Base-by-base conservation (phyloP, 2,797 vertebrate genomes). In the Chromobotia macracanthus region DNA sequence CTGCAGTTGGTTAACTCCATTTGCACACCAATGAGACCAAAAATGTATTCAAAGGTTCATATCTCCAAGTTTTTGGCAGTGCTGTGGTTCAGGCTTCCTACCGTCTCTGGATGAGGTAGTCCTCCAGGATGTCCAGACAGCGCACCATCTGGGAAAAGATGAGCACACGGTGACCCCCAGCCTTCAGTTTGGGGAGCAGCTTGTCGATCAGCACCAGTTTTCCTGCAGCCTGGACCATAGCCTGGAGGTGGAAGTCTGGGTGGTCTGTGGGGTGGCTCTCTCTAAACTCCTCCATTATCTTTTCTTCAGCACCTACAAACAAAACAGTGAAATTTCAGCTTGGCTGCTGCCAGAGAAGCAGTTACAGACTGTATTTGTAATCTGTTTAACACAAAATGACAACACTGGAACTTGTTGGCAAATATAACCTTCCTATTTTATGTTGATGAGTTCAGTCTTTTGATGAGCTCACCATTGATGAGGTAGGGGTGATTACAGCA, bases 61-160 rank as follows among this genome's bases (percentile, higher is more conserved):
- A 8, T 31, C 0, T 77, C 6, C 5, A 25, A 70, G 23, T 61
- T 68, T 53, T 2, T 58, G 18, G 56, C 16, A 74, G 28, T 55
- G 8, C 12, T 15, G 50, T 11, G 25, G 25, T 16, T 23, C 19
- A 38, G 46, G 46, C 12, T 66, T 56, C 85, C 53, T 81, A 98
- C 97, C 97, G 94, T 94, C 91, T 96, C 90, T 99, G 97, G 91
- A 99, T 98, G 95, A 99, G 97, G 94, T 98, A 99, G 93, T 99
- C 97, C 94, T 98, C 97, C 91, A 99, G 94, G 88, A 99, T 98
- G 93, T 99, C 97, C 93, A 99, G 93, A 90, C 97, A 98, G 91
- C 97, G 97, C 88, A 98, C 97, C 97, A 99, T 99, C 95, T 98
- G 97, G 93, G 96, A 98, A 91, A 99, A 99, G 90, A 99, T 95